Evolutionary conservation across 2,797 vertebrate species (phyloP).

Genomic region (Coccyzus lansbergi): DNA sequence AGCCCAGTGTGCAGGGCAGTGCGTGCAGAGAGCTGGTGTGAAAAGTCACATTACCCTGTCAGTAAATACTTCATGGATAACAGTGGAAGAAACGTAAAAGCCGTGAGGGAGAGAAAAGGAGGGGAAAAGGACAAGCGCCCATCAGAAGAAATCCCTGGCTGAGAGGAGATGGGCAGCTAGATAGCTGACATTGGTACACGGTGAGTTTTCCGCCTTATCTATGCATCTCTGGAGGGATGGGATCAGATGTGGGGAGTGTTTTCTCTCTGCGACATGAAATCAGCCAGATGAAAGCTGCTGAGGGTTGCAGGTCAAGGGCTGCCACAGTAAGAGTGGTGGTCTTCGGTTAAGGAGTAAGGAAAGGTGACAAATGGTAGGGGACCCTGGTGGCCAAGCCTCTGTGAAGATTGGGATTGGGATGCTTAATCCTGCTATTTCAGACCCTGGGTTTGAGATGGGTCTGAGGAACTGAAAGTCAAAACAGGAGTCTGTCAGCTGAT

Average conservation of each 20-base stretch:
- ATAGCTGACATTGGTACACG: not conserved
- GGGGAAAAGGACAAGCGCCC: not conserved
- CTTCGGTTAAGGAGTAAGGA: not conserved
- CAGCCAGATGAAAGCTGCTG: not conserved
- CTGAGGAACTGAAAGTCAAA: not conserved
- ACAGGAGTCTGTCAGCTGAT: rapidly evolving
- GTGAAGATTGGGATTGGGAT: not conserved
- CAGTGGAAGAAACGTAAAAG: constrained; percentile 15
- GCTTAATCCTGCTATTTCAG: not conserved
- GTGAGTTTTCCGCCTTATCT: not conserved
- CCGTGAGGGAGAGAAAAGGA: not conserved
- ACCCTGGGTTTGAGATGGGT: rapidly evolving
- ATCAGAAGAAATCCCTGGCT: not conserved
- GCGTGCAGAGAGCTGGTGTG: constrained; percentile 82
- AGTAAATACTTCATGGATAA: constrained; percentile 73
- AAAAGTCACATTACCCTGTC: constrained; percentile 83
- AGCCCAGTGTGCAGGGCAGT: constrained; percentile 77
- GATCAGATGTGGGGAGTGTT: rapidly evolving
- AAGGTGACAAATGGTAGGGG: not conserved
- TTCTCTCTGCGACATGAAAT: not conserved
- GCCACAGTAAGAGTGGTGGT: not conserved
- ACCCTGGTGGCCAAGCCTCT: not conserved
- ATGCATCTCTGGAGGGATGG: not conserved
- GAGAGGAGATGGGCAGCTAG: constrained; percentile 11
- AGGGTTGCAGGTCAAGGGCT: not conserved